Evolutionary conservation across 2,113 vertebrate genomes (phyloP).

Genomic region (Strix uralensis): DNA sequence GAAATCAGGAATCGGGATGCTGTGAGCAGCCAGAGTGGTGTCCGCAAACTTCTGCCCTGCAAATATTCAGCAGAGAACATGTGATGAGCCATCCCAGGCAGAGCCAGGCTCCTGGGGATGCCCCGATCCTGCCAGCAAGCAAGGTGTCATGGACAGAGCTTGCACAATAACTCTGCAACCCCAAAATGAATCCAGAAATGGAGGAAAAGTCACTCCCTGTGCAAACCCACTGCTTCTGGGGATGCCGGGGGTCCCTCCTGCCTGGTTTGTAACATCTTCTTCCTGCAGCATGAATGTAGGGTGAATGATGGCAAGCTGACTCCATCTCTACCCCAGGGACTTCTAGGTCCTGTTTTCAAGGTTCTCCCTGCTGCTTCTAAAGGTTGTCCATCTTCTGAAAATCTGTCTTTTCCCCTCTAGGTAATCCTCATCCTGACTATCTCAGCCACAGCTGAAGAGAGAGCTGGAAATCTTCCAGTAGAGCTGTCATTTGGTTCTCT

Average conservation of each 20-base stretch:
- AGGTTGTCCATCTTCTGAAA: not conserved
- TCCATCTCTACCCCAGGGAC: not conserved
- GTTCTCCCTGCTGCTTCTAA: not conserved
- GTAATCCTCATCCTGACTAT: not conserved
- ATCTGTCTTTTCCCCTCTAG: not conserved
- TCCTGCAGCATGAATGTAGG: rapidly evolving
- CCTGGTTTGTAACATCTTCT: not conserved
- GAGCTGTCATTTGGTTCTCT: not conserved
- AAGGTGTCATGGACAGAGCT: not conserved
- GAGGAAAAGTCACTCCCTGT: not conserved
- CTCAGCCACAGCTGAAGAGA: not conserved
- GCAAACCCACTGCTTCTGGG: rapidly evolving
- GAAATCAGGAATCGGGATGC: not conserved
- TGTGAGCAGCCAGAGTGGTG: not conserved
- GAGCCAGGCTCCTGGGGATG: not conserved
- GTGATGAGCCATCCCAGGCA: rapidly evolving
- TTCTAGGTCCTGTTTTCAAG: not conserved
- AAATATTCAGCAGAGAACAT: not conserved
- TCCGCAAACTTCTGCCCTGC: not conserved
- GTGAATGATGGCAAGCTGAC: not conserved
- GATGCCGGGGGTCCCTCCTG: rapidly evolving
- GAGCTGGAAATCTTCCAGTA: not conserved
- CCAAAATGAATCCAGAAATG: not conserved
- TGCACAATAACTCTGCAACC: rapidly evolving
- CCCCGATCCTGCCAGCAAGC: rapidly evolving